Base-by-base conservation (phyloP, 2,797 vertebrate species). In the Thunnus albacares region DNA sequence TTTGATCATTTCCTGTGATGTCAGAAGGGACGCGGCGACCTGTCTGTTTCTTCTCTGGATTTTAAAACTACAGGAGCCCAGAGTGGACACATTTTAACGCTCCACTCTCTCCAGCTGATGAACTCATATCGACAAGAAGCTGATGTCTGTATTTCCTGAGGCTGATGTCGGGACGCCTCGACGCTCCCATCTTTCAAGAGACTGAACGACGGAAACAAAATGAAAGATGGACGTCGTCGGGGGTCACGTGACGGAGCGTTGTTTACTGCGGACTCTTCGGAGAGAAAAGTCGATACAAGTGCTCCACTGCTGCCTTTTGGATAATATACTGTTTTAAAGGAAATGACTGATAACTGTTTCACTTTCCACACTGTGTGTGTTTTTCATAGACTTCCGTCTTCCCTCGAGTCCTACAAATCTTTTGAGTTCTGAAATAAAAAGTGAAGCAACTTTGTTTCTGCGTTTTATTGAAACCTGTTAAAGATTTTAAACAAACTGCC, bases 361-460 rank as follows among this genome's bases (percentile, higher is more conserved):
- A 66, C 68, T 96, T 95, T 96, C 96, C 96, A 97, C 96, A 97
- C 96, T 96, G 96, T 97, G 96, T 97, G 96, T 97, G 96, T 96
- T 96, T 96, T 96, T 96, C 96, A 96, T 95, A 95, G 95, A 96
- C 95, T 92, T 93, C 95, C 94, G 93, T 94, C 95, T 93, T 91
- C 95, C 95, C 64, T 74, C 26, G 35, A 95, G 94, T 94, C 94
- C 58, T 28, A 57, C 43, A 95, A 96, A 95, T 92, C 93, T 95
- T 95, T 94, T 95, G 93, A 93, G 91, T 96, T 94, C 66, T 56
- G 69, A 79, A 83, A 83, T 82, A 75, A 83, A 82, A 70, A 75
- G 17, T 67, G 38, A 72, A 74, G 45, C 43, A 93, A 94, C 12
- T 94, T 93, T 61, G 69, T 95, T 95, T 90, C 94, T 94, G 93